Evolutionary conservation across 2,797 vertebrate genomes (phyloP), one percentile per base, ranked within the genome.

Genomic region (Chaenodraco wilsoni): DNA sequence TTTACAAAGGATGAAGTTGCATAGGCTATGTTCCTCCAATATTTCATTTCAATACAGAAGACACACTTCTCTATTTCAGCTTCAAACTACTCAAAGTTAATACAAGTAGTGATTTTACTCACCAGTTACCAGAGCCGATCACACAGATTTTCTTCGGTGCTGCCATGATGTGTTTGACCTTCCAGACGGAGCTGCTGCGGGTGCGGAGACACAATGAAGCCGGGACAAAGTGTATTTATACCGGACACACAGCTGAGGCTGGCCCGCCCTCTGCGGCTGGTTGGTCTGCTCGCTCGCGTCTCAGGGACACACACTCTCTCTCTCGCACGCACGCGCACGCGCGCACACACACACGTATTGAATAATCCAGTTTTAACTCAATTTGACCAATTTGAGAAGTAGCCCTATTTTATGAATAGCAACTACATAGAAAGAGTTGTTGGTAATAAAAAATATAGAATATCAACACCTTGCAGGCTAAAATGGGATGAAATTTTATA

Each of bases 121-220:
- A 99, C 98, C 98, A 99, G 95, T 99, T 99, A 74, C 98, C 98
- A 1, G 98, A 98, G 88, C 98, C 98, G 66, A 99, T 89, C 86
- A 99, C 84, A 90, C 97, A 99, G 74, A 97, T 88, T 88, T 95
- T 98, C 92, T 93, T 95, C 2, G 84, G 86, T 1, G 89, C 88
- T 87, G 92, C 90, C 94, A 95, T 94, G 43, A 1, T 79, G 79
- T 64, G 65, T 65, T 63, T 50, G 82, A 80, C 58, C 73, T 74
- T 49, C 72, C 76, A 69, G 82, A 59, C 27, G 27, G 62, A 67
- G 71, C 77, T 69, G 83, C 82, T 71, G 78, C 83, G 2, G 74
- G 73, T 60, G 82, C 6, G 56, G 61, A 74, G 74, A 85, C 72
- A 0, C 2, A 5, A 68, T 37, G 27, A 57, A 40, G 21, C 16